Evolutionary conservation across 2,888 invertebrate species (phyloP), one percentile per base, ranked within the genome.

Genomic region (Notodonta ziczac): DNA sequence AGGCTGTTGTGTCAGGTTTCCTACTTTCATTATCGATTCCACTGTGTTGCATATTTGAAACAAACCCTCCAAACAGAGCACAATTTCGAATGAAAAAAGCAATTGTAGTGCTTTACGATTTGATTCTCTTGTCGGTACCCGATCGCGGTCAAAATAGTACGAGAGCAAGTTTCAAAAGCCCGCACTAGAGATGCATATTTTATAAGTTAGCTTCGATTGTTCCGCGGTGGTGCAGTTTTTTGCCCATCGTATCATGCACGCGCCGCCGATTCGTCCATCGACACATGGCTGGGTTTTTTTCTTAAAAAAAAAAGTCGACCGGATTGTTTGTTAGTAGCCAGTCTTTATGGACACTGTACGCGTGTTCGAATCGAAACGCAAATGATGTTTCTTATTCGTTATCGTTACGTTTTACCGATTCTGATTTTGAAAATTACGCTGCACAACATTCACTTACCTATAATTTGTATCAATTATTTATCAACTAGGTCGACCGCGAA

Each of bases 151-250:
- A 87, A 87, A 89, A 89, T 86, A 89, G 87, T 86, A 84, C 86
- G 83, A 82, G 86, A 76, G 84, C 86, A 88, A 87, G 87, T 90
- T 90, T 86, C 82, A 88, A 93, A 92, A 90, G 90, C 91, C 87
- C 84, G 86, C 82, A 73, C 74, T 82, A 80, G 84, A 7, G 80
- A 88, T 93, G 87, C 91, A 93, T 93, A 92, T 93, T 93, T 93
- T 91, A 93, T 93, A 92, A 91, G 88, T 89, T 86, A 86, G 86
- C 90, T 93, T 93, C 93, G 93, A 93, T 93, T 93, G 93, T 93
- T 91, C 93, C 88, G 87, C 63, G 78, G 86, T 76, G 88, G 87
- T 87, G 85, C 84, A 74, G 68, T 87, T 85, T 82, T 86, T 79
- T 73, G 76, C 67, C 77, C 67, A 40, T 40, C 82, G 83, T 86